Evolutionary conservation across 2,888 invertebrate species (phyloP).

Genomic region (Zhuqinia jingwanae): DNA sequence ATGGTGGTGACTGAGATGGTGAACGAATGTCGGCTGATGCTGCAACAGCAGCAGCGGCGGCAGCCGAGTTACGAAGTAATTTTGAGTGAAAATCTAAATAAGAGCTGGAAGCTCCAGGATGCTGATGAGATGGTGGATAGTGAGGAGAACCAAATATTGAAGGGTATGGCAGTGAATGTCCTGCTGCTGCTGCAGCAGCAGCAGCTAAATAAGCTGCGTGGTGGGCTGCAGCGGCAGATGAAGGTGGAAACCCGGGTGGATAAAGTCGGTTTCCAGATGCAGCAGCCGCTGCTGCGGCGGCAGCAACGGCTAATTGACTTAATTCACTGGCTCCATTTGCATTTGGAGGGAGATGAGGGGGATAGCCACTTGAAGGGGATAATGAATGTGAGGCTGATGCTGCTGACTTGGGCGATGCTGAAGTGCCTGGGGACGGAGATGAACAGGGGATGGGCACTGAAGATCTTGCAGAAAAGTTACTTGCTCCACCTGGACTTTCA

Average conservation of each 20-base stretch:
- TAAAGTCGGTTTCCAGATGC: conserved; percentile 69
- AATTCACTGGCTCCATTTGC: conserved; percentile 63
- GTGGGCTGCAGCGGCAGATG: conserved; percentile 70
- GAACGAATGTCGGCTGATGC: conserved; percentile 66
- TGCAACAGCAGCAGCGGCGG: conserved; percentile 52
- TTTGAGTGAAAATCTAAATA: conserved; percentile 79
- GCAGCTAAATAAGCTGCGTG: conserved; percentile 75
- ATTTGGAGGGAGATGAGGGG: conserved; percentile 74
- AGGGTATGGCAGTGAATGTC: conserved; percentile 76
- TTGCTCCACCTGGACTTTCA: conserved; percentile 55
- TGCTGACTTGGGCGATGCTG: conserved; percentile 77
- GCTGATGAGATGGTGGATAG: conserved; percentile 68
- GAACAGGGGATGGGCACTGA: conserved; percentile 78
- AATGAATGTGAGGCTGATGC: conserved; percentile 71
- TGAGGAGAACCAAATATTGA: conserved; percentile 70
- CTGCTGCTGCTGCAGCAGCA: conserved; percentile 79
- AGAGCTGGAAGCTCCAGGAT: conserved; percentile 71
- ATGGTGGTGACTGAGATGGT: conserved; percentile 70
- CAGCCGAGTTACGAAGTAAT: conserved; percentile 64
- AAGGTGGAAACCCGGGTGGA: conserved; percentile 69
- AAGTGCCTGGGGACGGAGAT: conserved; percentile 76
- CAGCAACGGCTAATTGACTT: conserved; percentile 70
- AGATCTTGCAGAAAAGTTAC: conserved; percentile 73
- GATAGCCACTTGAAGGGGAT: conserved; percentile 63
- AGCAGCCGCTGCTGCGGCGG: conserved; percentile 67